Percentiles rank a stretch among this genome's conserved stretches.
phyloP scores from a whole-genome alignment of 1,140 invertebrate genomes.

The Diprion similis region DNA sequence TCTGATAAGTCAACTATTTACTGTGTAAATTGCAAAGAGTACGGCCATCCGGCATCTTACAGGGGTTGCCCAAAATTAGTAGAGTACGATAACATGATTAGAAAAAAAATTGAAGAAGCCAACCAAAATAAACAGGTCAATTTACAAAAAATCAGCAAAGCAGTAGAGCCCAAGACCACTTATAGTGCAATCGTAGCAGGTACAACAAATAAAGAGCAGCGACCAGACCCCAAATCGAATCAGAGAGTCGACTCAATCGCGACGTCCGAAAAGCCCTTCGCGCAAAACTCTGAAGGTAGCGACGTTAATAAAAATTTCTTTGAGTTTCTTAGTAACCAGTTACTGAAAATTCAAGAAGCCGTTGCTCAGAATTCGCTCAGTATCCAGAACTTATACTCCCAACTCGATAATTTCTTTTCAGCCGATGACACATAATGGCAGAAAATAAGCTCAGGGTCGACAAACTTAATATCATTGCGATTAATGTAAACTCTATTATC shows the following conservation, averaged over 20 bases:
- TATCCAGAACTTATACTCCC: neutral
- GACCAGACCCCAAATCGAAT: neutral
- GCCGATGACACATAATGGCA: neutral
- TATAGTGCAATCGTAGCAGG: neutral
- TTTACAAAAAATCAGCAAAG: neutral
- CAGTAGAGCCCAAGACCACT: neutral
- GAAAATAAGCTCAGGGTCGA: neutral
- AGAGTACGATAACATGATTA: neutral
- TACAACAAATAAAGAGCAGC: neutral
- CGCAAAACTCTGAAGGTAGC: neutral
- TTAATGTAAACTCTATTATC: conserved; percentile 26
- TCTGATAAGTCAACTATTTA: neutral
- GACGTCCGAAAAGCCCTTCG: too few species aligned
- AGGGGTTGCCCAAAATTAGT: neutral
- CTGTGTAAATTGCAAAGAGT: neutral
- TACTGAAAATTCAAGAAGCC: neutral
- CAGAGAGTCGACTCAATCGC: neutral
- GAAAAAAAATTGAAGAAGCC: neutral
- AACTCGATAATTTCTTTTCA: neutral
- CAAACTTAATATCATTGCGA: conserved; percentile 16
- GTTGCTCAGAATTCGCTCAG: neutral
- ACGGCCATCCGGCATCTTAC: neutral
- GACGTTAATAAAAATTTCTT: too few species aligned
- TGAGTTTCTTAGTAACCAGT: neutral
- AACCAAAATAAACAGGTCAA: neutral